These are phyloP conservation scores for Brachionus paranguensis DNA, from an alignment of 1,140 invertebrate species.

Conservation along the genomic window DNA sequence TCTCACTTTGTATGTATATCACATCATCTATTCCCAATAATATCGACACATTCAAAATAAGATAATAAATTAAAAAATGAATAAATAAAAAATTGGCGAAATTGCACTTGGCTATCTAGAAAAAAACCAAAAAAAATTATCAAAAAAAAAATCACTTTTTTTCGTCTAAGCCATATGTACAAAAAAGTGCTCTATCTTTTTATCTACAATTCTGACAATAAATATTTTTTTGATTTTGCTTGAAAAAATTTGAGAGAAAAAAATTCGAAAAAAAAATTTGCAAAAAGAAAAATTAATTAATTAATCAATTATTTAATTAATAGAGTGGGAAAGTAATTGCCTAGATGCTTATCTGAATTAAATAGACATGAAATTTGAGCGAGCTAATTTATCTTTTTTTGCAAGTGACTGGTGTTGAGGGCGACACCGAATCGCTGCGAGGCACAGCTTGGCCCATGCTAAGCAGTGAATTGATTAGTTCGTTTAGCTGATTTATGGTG, in stretches of 20 bases:
- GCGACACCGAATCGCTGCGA: background rate
- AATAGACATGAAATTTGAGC: background rate
- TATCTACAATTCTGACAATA: background rate
- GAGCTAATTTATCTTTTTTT: background rate
- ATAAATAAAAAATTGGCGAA: background rate
- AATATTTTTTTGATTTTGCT: background rate
- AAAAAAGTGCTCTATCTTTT: background rate
- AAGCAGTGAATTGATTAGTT: background rate
- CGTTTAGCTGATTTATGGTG: conserved; percentile 13
- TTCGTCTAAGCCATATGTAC: background rate
- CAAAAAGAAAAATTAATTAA: background rate
- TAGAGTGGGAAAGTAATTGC: background rate
- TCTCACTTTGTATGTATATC: background rate
- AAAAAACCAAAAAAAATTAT: background rate
- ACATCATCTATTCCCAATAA: background rate
- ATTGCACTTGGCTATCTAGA: background rate
- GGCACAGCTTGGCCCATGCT: background rate
- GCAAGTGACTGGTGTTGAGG: background rate
- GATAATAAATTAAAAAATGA: background rate
- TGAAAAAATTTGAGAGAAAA: background rate
- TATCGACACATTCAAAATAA: background rate
- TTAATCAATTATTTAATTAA: too few relatives aligned
- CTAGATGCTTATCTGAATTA: conserved; percentile 3
- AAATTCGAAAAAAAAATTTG: background rate
- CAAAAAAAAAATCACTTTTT: background rate